Conservation (phyloP, 2,113 vertebrate species). For the Eidolon helvum region DNA sequence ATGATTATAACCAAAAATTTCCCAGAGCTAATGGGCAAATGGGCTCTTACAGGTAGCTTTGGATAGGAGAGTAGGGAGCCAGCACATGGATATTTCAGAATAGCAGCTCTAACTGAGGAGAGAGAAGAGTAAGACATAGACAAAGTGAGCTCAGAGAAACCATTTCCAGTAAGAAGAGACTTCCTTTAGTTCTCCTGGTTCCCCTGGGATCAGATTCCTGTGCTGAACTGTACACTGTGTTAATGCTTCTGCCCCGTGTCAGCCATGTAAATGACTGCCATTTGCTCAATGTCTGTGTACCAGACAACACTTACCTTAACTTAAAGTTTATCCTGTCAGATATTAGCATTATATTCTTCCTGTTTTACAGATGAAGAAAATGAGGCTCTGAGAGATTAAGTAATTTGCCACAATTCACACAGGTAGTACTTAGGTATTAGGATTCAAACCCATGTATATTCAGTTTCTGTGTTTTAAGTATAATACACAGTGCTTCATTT, state of each 20-base stretch:
- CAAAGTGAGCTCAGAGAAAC: not conserved
- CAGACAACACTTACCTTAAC: not conserved
- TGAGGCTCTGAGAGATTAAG: not conserved
- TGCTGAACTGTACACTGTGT: not conserved
- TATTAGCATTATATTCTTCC: not conserved
- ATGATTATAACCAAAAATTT: not conserved
- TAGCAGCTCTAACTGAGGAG: not conserved
- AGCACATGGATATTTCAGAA: not conserved
- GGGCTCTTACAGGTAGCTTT: not conserved
- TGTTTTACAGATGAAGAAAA: not conserved
- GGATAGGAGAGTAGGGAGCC: not conserved
- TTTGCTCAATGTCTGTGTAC: not conserved
- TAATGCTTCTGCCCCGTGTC: not conserved
- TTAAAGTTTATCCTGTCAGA: not conserved
- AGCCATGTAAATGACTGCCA: not conserved
- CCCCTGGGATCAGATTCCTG: not conserved
- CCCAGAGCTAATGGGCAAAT: not conserved
- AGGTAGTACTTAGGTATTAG: not conserved
- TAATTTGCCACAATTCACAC: not conserved
- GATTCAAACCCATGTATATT: not conserved
- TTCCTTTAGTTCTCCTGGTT: not conserved
- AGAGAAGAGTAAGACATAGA: not conserved
- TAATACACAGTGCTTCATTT: not conserved
- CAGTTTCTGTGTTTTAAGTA: not conserved
- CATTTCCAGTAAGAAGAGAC: not conserved